Evolutionary conservation across 2,113 vertebrate genomes (phyloP).

Genomic region (Oncorhynchus masou): DNA sequence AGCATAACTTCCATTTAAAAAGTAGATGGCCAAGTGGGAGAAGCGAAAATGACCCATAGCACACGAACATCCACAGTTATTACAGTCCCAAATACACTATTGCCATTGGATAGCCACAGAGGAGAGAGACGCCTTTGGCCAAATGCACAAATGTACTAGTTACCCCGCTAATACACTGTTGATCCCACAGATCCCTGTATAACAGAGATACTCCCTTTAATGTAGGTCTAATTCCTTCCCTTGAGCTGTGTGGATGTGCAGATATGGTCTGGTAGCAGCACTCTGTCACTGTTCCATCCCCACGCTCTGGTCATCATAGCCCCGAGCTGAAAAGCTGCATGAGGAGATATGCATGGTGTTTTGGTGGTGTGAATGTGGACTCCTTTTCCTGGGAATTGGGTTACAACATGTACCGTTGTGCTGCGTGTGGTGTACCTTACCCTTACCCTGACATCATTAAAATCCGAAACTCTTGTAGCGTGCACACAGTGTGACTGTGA

Average conservation of each 20-base stretch:
- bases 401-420: neutral
- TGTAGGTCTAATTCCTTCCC: constrained; percentile 9
- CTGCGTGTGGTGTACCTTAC: neutral
- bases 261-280: neutral
- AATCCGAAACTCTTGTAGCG: neutral
- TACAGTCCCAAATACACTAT: neutral
- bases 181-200: constrained; percentile 8
- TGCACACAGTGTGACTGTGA: neutral
- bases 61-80: neutral
- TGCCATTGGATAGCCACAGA: neutral
- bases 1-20: neutral
- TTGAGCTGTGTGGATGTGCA: neutral
- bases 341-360: constrained; percentile 2
- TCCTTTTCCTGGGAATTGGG: neutral
- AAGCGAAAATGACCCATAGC: neutral
- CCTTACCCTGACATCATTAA: neutral
- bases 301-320: neutral
- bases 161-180: neutral
- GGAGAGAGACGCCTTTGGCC: neutral
- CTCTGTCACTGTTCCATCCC: constrained; percentile 2
- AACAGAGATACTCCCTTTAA: constrained; percentile 13
- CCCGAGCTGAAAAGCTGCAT: neutral
- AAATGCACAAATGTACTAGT: neutral
- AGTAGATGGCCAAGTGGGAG: neutral
- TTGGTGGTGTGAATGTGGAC: neutral